These are phyloP conservation scores for Metopolophium dirhodum DNA, from an alignment of 1,140 invertebrate genomes.

Conservation along the genomic window DNA sequence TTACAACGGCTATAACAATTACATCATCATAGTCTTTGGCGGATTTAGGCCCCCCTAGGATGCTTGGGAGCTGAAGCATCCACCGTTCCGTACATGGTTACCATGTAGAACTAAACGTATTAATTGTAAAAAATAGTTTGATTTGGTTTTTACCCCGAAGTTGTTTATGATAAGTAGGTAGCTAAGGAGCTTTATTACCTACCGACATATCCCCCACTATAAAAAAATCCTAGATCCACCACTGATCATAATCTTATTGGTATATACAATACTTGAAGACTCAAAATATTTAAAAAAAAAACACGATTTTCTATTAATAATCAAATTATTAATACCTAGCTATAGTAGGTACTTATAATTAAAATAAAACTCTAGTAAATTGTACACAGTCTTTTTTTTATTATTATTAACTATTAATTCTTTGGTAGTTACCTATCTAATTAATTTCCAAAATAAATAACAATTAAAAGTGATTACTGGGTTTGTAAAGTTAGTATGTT, in stretches of 20 bases:
- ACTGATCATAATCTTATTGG: background rate
- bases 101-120: too few species aligned
- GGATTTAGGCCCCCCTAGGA: too few species aligned
- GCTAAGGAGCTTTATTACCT: too few species aligned
- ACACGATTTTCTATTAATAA: background rate
- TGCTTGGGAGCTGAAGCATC: too few species aligned
- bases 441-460: conserved; percentile 1
- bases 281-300: background rate
- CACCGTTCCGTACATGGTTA: too few species aligned
- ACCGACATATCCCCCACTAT: too few species aligned
- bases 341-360: background rate
- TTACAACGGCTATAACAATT: too few species aligned
- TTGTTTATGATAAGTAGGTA: too few species aligned
- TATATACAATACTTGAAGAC: background rate
- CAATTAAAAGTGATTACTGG: background rate
- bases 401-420: background rate
- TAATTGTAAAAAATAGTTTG: too few species aligned
- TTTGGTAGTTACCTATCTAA: background rate
- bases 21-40: too few species aligned
- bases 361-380: background rate
- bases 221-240: too few species aligned
- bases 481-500: conserved; percentile 16
- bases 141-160: too few species aligned
- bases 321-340: background rate
- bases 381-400: background rate